Percentiles rank a stretch among this genome's conserved stretches.
Conservation (phyloP, 2,113 vertebrate genomes). For the Engystomops pustulosus region DNA sequence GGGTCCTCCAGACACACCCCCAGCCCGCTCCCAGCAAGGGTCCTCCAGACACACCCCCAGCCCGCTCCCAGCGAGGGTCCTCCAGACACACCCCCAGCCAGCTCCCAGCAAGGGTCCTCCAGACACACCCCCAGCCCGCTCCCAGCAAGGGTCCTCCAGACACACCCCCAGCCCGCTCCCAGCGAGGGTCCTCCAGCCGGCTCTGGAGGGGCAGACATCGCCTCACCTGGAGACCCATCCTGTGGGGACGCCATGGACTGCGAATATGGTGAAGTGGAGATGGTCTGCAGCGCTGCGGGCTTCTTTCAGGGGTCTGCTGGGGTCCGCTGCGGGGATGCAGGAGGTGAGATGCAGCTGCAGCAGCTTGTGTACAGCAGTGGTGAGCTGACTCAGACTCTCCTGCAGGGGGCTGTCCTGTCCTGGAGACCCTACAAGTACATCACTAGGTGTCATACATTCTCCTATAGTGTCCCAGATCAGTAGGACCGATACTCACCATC, state of each 20-base stretch:
- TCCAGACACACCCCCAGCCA: no score
- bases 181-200: no score
- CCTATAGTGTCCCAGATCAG: conserved; percentile 8
- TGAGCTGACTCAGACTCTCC: conserved; percentile 78
- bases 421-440: conserved; percentile 67
- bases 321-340: conserved; percentile 60
- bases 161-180: no score
- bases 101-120: no score
- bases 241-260: conserved; percentile 87
- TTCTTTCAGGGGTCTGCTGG: conserved; percentile 74
- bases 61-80: no score
- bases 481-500: conserved; percentile 66
- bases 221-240: conserved; percentile 92
- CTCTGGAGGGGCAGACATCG: no score
- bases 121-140: no score
- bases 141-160: no score
- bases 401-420: conserved; percentile 77
- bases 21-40: no score
- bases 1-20: no score
- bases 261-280: conserved; percentile 92
- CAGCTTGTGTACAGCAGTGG: conserved; percentile 84
- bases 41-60: no score
- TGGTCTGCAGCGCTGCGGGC: conserved; percentile 87
- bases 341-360: conserved; percentile 83
- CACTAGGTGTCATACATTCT: neutral